Base-by-base conservation (phyloP, 2,797 vertebrate genomes). In the Phyllotis vaccarum region DNA sequence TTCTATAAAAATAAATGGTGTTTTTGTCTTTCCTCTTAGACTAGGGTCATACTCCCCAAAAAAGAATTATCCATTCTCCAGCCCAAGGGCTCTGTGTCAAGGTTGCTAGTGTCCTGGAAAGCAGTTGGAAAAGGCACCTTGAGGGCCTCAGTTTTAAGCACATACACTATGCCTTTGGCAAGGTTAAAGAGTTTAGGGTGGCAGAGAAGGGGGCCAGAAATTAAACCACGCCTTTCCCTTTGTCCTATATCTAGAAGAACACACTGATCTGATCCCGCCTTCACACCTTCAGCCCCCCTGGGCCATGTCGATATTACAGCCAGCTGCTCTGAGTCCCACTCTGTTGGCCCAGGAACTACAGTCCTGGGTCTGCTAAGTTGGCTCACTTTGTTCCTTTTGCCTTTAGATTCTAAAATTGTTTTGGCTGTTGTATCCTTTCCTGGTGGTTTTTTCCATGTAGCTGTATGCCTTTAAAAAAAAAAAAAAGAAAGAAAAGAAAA, bases 361-460 rank as follows among this genome's bases (percentile, higher is more conserved):
- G 64, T 12, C 46, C 56, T 49, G 29, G 21, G 21, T 64, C 80
- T 72, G 70, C 79, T 60, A 37, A 85, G 29, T 66, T 34, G 56
- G 13, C 82, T 70, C 27, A 52, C 11, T 68, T 70, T 24, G 46
- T 68, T 68, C 62, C 74, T 70, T 94, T 96, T 64, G n/a, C 34
- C 16, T 90, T 40, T 34, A 6, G 64, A 66, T 66, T 95, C 78
- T 83, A 72, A 87, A 62, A 56, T 74, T 46, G 29, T 31, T 56
- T 5, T 85, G 79, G 49, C 40, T 86, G 1, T 64, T 75, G 14
- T 76, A 58, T 82, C n/a, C 52, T 93, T 91, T 89, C 37, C 11
- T 43, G 5, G 75, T 79, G 95, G 46, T 80, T 87, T 95, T n/a
- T 97, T 40, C 43, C 74, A 89, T 94, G 86, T 89, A 46, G 21